phyloP scores from a whole-genome alignment of 2,797 vertebrate species.

The Odontamblyopus rebecca region DNA sequence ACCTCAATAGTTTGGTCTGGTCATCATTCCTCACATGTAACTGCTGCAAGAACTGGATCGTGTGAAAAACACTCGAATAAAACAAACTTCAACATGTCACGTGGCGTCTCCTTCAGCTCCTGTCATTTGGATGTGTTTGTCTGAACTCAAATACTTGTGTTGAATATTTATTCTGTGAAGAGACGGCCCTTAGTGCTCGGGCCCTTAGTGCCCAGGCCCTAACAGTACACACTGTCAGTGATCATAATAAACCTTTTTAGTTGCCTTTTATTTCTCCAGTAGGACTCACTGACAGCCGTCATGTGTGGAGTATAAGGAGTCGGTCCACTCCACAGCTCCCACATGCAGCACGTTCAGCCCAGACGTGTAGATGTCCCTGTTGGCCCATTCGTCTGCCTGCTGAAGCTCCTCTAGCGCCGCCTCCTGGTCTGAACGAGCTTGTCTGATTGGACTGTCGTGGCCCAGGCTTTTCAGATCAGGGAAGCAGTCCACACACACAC shows the following conservation, averaged over 20 bases:
- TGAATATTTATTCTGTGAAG: neutral
- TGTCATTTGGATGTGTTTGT: neutral
- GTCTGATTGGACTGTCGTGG: constrained; percentile 14
- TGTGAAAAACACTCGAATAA: constrained; percentile 68
- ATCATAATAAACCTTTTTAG: neutral
- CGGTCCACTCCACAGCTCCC: neutral
- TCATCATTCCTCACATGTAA: constrained; percentile 57
- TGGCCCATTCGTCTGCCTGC: neutral
- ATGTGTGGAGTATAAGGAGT: neutral
- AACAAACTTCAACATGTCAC: constrained; percentile 28
- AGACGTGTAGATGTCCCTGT: neutral
- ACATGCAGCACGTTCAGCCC: neutral
- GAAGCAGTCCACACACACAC: constrained; percentile 73
- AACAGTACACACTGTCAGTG: neutral
- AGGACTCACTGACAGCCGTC: neutral
- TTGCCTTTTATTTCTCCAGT: neutral
- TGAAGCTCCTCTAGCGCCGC: constrained; percentile 17
- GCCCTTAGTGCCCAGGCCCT: neutral
- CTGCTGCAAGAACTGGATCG: constrained; percentile 70
- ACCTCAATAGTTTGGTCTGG: constrained; percentile 36
- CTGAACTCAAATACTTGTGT: neutral
- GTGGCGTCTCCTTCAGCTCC: neutral
- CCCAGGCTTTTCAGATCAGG: constrained; percentile 50
- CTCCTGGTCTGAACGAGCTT: constrained; percentile 42
- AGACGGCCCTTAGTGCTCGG: neutral